Evolutionary conservation across 2,797 vertebrate genomes (phyloP), one percentile per base, ranked within the genome.

Genomic region (Microctenopoma steveboyesi): DNA sequence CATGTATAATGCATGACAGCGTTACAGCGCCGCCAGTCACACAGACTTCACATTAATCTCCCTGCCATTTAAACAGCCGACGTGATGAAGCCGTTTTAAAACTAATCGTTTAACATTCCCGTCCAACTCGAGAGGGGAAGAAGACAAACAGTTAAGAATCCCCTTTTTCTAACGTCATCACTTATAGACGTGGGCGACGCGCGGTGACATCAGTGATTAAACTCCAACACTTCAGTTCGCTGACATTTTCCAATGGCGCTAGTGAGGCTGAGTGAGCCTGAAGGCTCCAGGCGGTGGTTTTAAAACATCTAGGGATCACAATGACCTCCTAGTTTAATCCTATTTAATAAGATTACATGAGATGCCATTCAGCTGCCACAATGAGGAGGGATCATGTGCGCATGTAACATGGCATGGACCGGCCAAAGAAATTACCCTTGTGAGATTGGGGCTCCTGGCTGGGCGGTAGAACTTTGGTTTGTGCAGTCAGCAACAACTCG

Each of bases 401-500:
- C 37, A 1, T 37, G 9, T 37, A 30, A 49, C 35, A 35, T 22
- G 45, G 18, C 13, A 2, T 2, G 37, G 37, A 37, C 8, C 11
- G 37, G 11, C 37, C 37, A 37, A 47, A 27, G 40, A 28, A 10
- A n/a, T 74, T 71, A 96, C 96, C 94, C 95, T 92, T 90, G 35
- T 68, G 74, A 33, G 85, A 78, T 0, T 75, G 74, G 46, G 79
- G 53, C 22, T 92, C 88, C 28, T 83, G 82, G 0, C 76, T 79
- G 7, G 78, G 57, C 0, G 82, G 77, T 0, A 89, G 92, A 77
- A 92, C 95, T 92, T 97, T 98, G 60, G 98, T 98, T 88, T 97
- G 95, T 54, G 97, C 97, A 1, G 95, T 96, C 60, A 96, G 82
- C 86, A 99, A 52, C 48, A 98, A 87, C 86, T 99, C 98, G 0